These are phyloP conservation scores for Ypsolopha scabrella DNA, from an alignment of 2,888 invertebrate species.

Conservation along the genomic window DNA sequence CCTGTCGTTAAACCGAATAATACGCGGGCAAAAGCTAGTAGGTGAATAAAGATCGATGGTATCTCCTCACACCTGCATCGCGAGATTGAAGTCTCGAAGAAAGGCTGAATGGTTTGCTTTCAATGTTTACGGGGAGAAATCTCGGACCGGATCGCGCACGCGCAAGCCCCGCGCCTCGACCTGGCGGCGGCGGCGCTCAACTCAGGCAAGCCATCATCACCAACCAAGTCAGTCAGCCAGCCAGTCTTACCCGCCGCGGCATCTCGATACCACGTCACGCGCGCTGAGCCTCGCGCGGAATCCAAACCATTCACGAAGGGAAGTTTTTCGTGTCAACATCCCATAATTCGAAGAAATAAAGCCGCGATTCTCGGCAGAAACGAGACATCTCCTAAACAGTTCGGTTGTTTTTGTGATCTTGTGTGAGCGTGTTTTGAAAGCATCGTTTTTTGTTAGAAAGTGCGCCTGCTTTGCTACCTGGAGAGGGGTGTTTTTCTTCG, in stretches of 20 bases:
- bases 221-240: conserved; percentile 8
- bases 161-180: conserved; percentile 6
- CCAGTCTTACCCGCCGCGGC: conserved; percentile 39
- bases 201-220: too few species aligned
- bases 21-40: too few species aligned
- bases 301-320: conserved; percentile 6
- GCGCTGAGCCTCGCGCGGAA: conserved; percentile 4
- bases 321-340: conserved; percentile 17
- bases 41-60: neutral
- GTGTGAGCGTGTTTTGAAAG: conserved; percentile 5
- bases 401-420: neutral
- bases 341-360: conserved; percentile 7
- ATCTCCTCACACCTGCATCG: conserved; percentile 30
- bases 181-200: too few species aligned
- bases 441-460: conserved; percentile 31
- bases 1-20: too few species aligned
- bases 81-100: conserved; percentile 46
- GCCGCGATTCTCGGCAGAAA: conserved; percentile 2
- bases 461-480: conserved; percentile 22
- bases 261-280: conserved; percentile 18
- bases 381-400: neutral
- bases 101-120: conserved; percentile 60
- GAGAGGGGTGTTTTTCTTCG: conserved; percentile 33
- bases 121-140: conserved; percentile 66
- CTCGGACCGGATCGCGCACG: conserved; percentile 45